Percentiles rank a stretch among this genome's conserved stretches.
phyloP scores from a whole-genome alignment of 1,140 invertebrate genomes.

The Tribolium castaneum region DNA sequence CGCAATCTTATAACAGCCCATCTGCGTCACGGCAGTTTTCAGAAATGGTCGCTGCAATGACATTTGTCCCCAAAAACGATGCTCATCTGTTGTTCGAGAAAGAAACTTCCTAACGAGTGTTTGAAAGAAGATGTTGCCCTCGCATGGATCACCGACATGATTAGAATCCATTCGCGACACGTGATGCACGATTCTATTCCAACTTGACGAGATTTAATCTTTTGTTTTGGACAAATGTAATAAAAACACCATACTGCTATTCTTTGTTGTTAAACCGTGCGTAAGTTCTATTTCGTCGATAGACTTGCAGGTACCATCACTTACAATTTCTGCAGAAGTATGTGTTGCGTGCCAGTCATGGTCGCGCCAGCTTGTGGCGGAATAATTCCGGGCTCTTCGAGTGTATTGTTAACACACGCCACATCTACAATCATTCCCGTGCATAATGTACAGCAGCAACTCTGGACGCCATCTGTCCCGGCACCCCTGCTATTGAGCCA shows the following conservation, averaged over 20 bases:
- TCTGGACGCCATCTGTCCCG: constrained; percentile 18
- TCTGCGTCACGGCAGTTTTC: constrained; percentile 40
- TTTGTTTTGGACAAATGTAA: no score
- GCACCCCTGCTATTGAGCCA: constrained; percentile 11
- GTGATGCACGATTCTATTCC: not conserved
- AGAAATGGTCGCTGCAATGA: constrained; percentile 39
- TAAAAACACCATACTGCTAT: no score
- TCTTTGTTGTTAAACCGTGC: no score
- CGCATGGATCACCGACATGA: constrained; percentile 41
- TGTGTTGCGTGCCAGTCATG: constrained; percentile 1
- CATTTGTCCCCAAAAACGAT: constrained; percentile 39
- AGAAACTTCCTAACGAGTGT: constrained; percentile 44
- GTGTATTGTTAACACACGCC: constrained; percentile 23
- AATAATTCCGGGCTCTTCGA: constrained; percentile 13
- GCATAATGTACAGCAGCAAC: constrained; percentile 2
- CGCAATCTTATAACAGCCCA: constrained; percentile 40
- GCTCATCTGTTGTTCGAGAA: constrained; percentile 37
- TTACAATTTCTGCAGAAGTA: no score
- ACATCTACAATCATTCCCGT: constrained; percentile 28
- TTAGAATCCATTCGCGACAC: constrained; percentile 47
- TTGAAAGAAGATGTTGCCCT: constrained; percentile 39
- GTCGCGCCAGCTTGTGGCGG: constrained; percentile 11
- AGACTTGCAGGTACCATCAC: no score
- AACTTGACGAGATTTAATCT: no score
- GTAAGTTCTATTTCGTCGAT: no score